phyloP scores from a whole-genome alignment of 2,797 vertebrate genomes.

The Pygocentrus nattereri region DNA sequence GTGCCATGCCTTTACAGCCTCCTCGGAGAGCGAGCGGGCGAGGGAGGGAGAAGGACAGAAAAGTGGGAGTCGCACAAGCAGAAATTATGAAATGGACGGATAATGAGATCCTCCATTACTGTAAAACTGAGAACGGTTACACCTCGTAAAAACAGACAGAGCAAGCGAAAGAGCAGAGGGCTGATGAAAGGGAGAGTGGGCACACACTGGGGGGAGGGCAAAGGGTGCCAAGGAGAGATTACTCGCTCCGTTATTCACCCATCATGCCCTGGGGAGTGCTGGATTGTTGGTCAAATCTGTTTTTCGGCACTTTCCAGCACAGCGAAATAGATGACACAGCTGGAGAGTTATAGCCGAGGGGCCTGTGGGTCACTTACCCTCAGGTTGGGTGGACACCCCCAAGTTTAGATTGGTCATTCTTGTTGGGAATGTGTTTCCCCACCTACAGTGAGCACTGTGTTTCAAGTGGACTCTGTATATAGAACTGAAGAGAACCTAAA shows the following conservation, averaged over 20 bases:
- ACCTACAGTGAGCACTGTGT: too few relatives aligned
- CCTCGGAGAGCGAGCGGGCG: slow-evolving; percentile 62
- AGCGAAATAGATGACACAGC: slow-evolving; percentile 24
- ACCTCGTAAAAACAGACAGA: slow-evolving; percentile 68
- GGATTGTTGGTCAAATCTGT: slow-evolving; percentile 38
- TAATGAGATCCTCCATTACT: slow-evolving; percentile 76
- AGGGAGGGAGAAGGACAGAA: slow-evolving; percentile 5
- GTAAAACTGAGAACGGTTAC: slow-evolving; percentile 70
- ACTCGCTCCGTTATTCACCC: slow-evolving; percentile 49
- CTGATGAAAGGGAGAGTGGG: slow-evolving; percentile 64
- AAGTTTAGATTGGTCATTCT: background rate
- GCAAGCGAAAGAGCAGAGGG: slow-evolving; percentile 47
- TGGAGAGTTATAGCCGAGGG: background rate
- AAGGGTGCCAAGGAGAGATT: slow-evolving; percentile 35
- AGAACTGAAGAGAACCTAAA: too few relatives aligned
- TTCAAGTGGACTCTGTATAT: too few relatives aligned
- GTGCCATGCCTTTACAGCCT: slow-evolving; percentile 68
- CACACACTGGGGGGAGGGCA: slow-evolving; percentile 47
- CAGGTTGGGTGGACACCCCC: background rate
- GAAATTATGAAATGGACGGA: slow-evolving; percentile 60
- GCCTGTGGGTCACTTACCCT: background rate
- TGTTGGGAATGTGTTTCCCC: background rate
- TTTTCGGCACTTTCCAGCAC: background rate
- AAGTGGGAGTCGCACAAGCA: slow-evolving; percentile 44
- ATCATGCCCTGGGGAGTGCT: slow-evolving; percentile 18